Evolutionary conservation across 2,888 invertebrate species (phyloP).

Genomic region (Spilarctia lutea): DNA sequence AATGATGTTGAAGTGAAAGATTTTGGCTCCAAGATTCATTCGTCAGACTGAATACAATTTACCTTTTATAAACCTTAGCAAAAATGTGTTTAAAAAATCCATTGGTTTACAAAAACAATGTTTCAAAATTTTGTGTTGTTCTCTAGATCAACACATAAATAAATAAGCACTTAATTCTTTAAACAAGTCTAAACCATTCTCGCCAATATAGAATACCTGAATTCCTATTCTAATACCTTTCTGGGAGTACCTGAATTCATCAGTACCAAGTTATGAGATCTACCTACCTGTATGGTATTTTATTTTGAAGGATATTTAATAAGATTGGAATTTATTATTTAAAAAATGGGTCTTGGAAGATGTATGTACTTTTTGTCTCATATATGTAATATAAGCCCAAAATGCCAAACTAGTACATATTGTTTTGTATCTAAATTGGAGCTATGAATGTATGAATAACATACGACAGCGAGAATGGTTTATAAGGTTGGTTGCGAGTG

Average conservation of each 20-base stretch:
- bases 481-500: constrained; percentile 17
- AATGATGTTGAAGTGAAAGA: constrained; percentile 6
- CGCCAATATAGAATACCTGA: too few species aligned
- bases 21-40: background rate
- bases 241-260: background rate
- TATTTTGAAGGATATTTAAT: background rate
- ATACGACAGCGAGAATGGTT: background rate
- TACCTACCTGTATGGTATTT: background rate
- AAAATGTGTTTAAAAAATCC: too few species aligned
- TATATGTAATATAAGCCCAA: background rate
- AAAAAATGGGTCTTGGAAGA: background rate
- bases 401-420: background rate
- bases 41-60: background rate
- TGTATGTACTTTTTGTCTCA: background rate
- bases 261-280: background rate
- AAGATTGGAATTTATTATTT: background rate
- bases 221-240: background rate
- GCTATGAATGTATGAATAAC: background rate
- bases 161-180: too few species aligned
- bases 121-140: too few species aligned
- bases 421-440: background rate
- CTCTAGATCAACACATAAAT: too few species aligned
- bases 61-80: background rate
- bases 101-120: too few species aligned
- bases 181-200: too few species aligned